phyloP scores from a whole-genome alignment of 2,888 invertebrate genomes.

The Mimas tiliae region DNA sequence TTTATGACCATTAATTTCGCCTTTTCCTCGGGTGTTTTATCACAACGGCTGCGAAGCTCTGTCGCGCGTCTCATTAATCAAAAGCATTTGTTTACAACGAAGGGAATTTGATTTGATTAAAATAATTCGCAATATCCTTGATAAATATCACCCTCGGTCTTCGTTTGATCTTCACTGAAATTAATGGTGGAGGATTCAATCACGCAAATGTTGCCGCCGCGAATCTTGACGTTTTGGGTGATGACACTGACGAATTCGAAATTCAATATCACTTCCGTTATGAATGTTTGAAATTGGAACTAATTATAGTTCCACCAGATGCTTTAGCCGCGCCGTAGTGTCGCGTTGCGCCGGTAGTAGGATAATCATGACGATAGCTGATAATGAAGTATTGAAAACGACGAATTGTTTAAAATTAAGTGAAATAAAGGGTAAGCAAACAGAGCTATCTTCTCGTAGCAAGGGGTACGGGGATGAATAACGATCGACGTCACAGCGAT shows the following conservation, averaged over 20 bases:
- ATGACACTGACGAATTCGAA: constrained; percentile 23
- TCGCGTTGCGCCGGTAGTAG: background rate
- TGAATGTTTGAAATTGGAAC: constrained; percentile 24
- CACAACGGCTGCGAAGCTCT: constrained; percentile 81
- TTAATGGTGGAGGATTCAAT: constrained; percentile 84
- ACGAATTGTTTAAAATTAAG: constrained; percentile 41
- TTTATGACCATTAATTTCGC: constrained; percentile 85
- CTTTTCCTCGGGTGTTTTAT: constrained; percentile 83
- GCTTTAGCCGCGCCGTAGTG: background rate
- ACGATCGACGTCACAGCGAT: constrained; percentile 81
- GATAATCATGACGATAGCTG: background rate
- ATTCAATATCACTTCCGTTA: constrained; percentile 23
- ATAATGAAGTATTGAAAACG: constrained; percentile 28
- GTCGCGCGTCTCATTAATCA: constrained; percentile 85
- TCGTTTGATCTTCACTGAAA: constrained; percentile 83
- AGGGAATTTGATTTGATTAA: constrained; percentile 85
- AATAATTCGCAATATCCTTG: constrained; percentile 85
- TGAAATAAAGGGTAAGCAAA: constrained; percentile 62
- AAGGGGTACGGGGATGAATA: constrained; percentile 77
- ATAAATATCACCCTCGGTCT: constrained; percentile 85
- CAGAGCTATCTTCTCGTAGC: constrained; percentile 66
- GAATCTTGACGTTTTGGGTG: constrained; percentile 50
- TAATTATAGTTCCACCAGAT: constrained; percentile 19
- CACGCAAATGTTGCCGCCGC: constrained; percentile 73
- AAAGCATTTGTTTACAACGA: constrained; percentile 85